phyloP scores from a whole-genome alignment of 2,113 vertebrate genomes.

The Marcusenius ussheri region DNA sequence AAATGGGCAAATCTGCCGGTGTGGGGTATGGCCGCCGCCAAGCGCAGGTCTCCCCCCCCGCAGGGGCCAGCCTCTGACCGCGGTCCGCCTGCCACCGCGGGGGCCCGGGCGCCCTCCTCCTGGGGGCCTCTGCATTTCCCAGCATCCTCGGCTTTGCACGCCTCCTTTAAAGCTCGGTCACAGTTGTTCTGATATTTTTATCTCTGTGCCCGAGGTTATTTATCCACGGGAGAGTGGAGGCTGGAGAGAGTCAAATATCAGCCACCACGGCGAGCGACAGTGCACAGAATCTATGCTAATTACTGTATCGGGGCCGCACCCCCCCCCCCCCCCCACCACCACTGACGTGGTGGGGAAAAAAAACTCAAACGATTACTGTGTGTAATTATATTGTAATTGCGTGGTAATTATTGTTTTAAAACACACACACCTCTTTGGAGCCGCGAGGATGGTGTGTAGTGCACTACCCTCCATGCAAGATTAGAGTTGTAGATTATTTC shows the following conservation, averaged over 20 bases:
- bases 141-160: conserved; percentile 45
- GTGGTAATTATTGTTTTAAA: conserved; percentile 55
- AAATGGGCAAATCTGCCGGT: not conserved
- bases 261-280: conserved; percentile 36
- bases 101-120: not conserved
- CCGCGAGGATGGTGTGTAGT: conserved; percentile 44
- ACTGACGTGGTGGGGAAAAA: conserved; percentile 42
- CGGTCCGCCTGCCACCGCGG: not conserved
- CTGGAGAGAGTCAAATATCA: conserved; percentile 46
- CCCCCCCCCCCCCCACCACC: conserved; percentile 30
- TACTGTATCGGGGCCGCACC: conserved; percentile 38
- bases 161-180: conserved; percentile 45
- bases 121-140: conserved; percentile 43
- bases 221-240: conserved; percentile 48
- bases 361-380: conserved; percentile 54
- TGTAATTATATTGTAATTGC: conserved; percentile 61
- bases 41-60: not conserved
- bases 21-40: not conserved
- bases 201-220: conserved; percentile 58
- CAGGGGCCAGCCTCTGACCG: not conserved
- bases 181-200: conserved; percentile 59
- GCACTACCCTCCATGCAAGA: conserved; percentile 40
- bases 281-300: conserved; percentile 50
- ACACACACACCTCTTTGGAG: conserved; percentile 36
- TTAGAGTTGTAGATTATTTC: conserved; percentile 48